Evolutionary conservation across 2,888 invertebrate species (phyloP).

Genomic region (Norana najaformis): DNA sequence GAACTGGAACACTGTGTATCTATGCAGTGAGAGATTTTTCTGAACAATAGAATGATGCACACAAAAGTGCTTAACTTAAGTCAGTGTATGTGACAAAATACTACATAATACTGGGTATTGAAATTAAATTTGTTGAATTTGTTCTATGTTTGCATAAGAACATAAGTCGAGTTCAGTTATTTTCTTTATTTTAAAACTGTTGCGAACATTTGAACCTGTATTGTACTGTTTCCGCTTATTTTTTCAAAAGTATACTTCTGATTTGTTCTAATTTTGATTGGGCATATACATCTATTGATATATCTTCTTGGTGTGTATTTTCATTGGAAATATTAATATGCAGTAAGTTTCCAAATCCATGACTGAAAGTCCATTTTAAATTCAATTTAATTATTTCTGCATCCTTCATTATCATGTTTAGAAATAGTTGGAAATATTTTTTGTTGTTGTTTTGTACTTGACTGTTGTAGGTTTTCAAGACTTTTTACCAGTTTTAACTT

Average conservation of each 20-base stretch:
- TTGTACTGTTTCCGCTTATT: neutral
- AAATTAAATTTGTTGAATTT: no score
- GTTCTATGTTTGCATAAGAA: no score
- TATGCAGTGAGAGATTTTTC: no score
- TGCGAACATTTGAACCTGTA: neutral
- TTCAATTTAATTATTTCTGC: neutral
- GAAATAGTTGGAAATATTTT: neutral
- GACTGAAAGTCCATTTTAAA: neutral
- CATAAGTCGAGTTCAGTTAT: neutral
- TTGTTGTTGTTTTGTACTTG: neutral
- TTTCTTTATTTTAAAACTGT: neutral
- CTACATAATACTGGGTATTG: no score
- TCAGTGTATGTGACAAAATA: no score
- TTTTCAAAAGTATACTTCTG: neutral
- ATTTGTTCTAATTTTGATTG: neutral
- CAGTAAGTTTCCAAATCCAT: neutral
- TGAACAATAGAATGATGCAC: no score
- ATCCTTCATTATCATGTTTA: neutral
- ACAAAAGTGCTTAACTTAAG: no score
- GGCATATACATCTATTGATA: neutral
- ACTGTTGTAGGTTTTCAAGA: constrained; percentile 18
- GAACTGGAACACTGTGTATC: no score
- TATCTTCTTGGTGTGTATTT: neutral
- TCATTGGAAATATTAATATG: neutral
- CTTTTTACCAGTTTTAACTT: neutral